Evolutionary conservation across 2,888 invertebrate genomes (phyloP).

Genomic region (Sarcophaga variegata): DNA sequence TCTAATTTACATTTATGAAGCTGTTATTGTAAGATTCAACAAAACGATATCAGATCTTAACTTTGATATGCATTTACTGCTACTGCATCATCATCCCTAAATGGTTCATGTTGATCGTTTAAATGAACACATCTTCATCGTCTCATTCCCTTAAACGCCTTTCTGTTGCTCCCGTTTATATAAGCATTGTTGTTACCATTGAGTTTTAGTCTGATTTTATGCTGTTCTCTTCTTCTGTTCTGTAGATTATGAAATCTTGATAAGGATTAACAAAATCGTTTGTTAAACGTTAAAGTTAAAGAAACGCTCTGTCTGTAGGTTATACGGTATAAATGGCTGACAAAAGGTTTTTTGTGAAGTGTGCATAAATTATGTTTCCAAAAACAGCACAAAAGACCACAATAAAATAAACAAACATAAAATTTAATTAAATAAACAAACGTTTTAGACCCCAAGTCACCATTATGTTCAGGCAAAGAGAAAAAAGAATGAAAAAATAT

Average conservation of each 20-base stretch:
- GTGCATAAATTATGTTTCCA: slow-evolving; percentile 64
- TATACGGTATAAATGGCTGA: neutral
- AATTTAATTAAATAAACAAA: neutral
- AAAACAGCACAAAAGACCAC: slow-evolving; percentile 38
- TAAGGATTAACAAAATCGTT: slow-evolving; percentile 67
- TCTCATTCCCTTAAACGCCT: slow-evolving; percentile 57
- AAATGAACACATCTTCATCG: slow-evolving; percentile 62
- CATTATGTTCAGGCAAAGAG: too few species aligned
- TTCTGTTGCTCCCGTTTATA: slow-evolving; percentile 60
- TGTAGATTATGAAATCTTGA: slow-evolving; percentile 64
- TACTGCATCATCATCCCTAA: slow-evolving; percentile 4
- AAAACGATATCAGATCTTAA: slow-evolving; percentile 55
- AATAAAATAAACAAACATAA: slow-evolving; percentile 36
- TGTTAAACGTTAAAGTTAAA: slow-evolving; percentile 33
- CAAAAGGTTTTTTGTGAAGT: slow-evolving; percentile 14
- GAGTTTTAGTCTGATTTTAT: neutral
- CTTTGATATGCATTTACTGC: slow-evolving; percentile 1
- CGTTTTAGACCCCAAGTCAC: too few species aligned
- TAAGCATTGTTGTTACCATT: slow-evolving; percentile 6
- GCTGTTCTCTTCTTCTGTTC: slow-evolving; percentile 39
- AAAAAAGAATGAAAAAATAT: too few species aligned
- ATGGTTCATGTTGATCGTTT: slow-evolving; percentile 1
- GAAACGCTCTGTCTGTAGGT: neutral
- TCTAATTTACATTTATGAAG: slow-evolving; percentile 81
- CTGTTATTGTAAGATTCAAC: slow-evolving; percentile 74